A percentile compares a stretch with the other conserved stretches of the same genome.
phyloP scores from a whole-genome alignment of 2,888 invertebrate genomes.

The Altica lythri region DNA sequence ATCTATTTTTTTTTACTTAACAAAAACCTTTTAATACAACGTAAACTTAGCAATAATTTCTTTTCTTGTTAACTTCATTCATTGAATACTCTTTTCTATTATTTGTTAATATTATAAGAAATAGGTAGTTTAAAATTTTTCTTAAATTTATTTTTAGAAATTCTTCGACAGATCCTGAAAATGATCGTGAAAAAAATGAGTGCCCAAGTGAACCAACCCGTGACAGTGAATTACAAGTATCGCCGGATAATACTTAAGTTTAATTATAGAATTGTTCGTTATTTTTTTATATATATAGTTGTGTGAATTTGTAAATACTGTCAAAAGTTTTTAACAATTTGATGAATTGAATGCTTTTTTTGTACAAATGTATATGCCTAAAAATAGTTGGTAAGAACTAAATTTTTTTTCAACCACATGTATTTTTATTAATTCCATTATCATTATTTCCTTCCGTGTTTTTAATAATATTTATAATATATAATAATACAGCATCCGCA shows the following conservation, averaged over 20 bases:
- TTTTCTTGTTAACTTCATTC: no score
- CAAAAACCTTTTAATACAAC: no score
- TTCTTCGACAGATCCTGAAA: conserved; percentile 2
- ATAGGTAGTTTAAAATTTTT: neutral
- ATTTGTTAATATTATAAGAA: no score
- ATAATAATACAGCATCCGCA: no score
- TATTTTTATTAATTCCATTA: conserved; percentile 27
- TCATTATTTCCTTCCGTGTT: no score
- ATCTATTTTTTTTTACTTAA: no score
- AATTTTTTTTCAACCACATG: conserved; percentile 31
- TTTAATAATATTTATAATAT: no score
- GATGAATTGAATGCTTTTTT: conserved; percentile 26
- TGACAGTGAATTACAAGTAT: conserved; percentile 19
- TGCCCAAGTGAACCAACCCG: neutral
- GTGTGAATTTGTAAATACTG: conserved; percentile 30
- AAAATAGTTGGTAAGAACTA: conserved; percentile 35
- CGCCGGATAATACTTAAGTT: conserved; percentile 31
- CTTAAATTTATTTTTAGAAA: neutral
- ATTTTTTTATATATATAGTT: conserved; percentile 17
- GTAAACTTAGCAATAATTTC: no score
- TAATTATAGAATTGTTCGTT: conserved; percentile 17
- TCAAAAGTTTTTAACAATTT: conserved; percentile 31
- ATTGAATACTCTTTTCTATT: no score
- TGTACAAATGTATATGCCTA: conserved; percentile 36
- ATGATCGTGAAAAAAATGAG: conserved; percentile 16